Evolutionary conservation across 23 tunicate species (phyloP).

Genomic region (Aplidium turbinatum): DNA sequence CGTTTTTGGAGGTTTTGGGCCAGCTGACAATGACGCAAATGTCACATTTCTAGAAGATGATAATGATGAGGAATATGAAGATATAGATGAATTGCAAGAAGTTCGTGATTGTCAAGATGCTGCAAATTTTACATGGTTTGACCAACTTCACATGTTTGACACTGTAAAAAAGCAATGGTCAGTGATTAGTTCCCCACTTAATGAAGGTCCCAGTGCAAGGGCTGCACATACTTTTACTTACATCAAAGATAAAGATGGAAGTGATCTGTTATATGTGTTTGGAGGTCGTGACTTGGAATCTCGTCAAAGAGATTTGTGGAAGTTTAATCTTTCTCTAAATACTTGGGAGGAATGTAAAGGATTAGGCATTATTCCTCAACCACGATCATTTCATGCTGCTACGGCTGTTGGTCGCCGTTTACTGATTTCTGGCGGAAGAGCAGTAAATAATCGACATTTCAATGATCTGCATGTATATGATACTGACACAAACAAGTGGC

Average conservation of each 20-base stretch:
- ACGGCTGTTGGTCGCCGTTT: conserved; percentile 37
- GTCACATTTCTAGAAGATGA: conserved; percentile 29
- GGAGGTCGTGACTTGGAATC: conserved; percentile 69
- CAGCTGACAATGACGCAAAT: conserved; percentile 33
- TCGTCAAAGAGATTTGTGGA: conserved; percentile 70
- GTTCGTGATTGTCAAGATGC: conserved; percentile 62
- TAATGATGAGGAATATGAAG: conserved; percentile 78
- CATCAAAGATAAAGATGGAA: conserved; percentile 21
- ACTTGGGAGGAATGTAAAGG: conserved; percentile 44
- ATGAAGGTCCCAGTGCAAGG: conserved; percentile 50
- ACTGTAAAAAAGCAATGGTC: conserved; percentile 47
- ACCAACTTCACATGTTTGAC: conserved; percentile 54
- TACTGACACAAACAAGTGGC: conserved; percentile 55
- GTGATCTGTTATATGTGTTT: conserved; percentile 49
- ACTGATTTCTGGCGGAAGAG: conserved; percentile 70
- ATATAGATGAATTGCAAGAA: conserved; percentile 63
- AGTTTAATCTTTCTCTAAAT: conserved; percentile 19
- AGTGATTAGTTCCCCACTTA: neutral
- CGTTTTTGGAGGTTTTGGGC: conserved; percentile 83
- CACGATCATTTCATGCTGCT: conserved; percentile 77
- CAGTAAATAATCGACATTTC: conserved; percentile 57
- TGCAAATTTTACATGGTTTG: conserved; percentile 79
- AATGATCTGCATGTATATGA: conserved; percentile 65
- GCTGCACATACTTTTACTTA: conserved; percentile 69
- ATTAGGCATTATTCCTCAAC: conserved; percentile 51